Conservation (phyloP, 2,113 vertebrate species). For the Lathamus discolor region DNA sequence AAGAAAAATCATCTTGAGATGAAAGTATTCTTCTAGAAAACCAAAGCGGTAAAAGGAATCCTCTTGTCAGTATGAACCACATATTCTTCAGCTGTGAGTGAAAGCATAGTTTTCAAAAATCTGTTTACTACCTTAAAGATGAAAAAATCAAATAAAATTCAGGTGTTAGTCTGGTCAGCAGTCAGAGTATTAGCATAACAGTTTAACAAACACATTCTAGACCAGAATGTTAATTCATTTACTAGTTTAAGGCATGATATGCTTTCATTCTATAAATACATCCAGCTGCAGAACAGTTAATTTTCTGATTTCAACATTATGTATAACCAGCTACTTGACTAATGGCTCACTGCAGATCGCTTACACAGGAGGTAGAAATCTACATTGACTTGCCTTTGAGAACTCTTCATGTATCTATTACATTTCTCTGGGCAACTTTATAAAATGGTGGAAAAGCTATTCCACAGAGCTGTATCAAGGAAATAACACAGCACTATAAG, state of each 20-base stretch:
- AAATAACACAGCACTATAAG: not conserved
- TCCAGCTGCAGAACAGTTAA: not conserved
- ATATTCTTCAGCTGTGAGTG: not conserved
- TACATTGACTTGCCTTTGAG: not conserved
- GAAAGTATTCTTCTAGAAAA: not conserved
- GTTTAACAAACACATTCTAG: not conserved
- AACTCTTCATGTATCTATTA: not conserved
- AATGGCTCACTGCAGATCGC: not conserved
- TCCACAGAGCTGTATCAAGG: not conserved
- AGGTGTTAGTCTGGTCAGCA: not conserved
- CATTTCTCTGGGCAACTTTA: not conserved
- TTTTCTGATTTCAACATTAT: not conserved
- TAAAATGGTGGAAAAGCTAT: not conserved
- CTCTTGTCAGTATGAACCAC: not conserved
- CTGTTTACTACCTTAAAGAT: not conserved
- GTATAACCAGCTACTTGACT: not conserved
- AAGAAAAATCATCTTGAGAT: not conserved
- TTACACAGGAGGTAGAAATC: not conserved
- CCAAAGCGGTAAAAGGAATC: not conserved
- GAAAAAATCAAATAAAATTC: not conserved
- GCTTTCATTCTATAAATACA: not conserved
- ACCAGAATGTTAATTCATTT: not conserved
- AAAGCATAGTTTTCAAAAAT: not conserved
- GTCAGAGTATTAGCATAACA: not conserved
- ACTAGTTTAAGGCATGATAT: not conserved